A percentile compares a stretch with the other conserved stretches of the same genome.
Conservation (phyloP, 1,140 invertebrate genomes). For the Zelostemma sp. region DNA sequence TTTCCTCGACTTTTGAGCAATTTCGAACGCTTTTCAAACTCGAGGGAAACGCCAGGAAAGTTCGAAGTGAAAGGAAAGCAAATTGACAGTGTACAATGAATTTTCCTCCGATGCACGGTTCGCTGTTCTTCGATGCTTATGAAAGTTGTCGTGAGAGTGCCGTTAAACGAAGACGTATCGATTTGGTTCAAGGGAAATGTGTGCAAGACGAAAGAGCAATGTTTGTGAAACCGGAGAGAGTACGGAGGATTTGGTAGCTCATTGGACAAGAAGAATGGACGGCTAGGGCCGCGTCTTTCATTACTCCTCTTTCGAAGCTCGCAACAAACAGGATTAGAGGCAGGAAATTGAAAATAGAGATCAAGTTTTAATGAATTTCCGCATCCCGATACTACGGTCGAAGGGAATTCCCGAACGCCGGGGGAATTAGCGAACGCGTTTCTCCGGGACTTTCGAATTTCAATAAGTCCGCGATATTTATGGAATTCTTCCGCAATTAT, state of each 20-base stretch:
- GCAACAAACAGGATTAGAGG: conserved; percentile 1
- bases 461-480: too few relatives aligned
- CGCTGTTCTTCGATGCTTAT: conserved; percentile 24
- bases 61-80: neutral
- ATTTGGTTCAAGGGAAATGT: conserved; percentile 27
- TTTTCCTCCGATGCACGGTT: conserved; percentile 16
- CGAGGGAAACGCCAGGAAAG: neutral
- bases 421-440: too few relatives aligned
- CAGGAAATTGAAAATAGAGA: conserved; percentile 9
- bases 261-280: conserved; percentile 2
- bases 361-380: conserved; percentile 10
- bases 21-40: neutral
- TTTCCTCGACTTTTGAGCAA: too few relatives aligned
- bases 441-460: too few relatives aligned
- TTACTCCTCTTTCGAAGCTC: conserved; percentile 2
- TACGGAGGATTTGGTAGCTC: conserved; percentile 1
- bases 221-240: conserved; percentile 1
- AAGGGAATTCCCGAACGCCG: too few relatives aligned
- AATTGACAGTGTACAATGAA: neutral
- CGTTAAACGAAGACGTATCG: conserved; percentile 19
- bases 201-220: conserved; percentile 4
- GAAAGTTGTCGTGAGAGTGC: conserved; percentile 27
- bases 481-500: too few relatives aligned
- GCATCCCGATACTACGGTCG: neutral
- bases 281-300: neutral